Evolutionary conservation across 2,797 vertebrate genomes (phyloP), one percentile per base, ranked within the genome.

Genomic region (Arctocebus calabarensis): DNA sequence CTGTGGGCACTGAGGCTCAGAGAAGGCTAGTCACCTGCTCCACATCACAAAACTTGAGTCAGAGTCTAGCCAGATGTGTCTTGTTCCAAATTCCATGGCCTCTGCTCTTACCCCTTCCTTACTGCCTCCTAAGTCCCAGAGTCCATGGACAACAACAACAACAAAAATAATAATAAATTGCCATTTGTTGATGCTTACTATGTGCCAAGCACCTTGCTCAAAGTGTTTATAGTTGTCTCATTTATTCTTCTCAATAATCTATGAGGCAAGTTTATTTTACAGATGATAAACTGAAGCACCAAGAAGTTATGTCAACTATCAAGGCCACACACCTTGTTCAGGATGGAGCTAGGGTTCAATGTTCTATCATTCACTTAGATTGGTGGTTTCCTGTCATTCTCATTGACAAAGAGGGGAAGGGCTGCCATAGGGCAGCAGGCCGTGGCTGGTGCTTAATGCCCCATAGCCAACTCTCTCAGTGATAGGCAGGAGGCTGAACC

Each of bases 1-100:
- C 45, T 62, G 37, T 68, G 34, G 66, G 87, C 89, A 96, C 91
- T 94, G 79, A 96, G 92, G 61, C 62, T 90, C 82, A 66, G 48
- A 83, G 79, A 48, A 61, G 64, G 37, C 83, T 48, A n/a, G 1
- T 81, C 11, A 84, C 84, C 57, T 86, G 19, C 32, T 86, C 25
- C 4, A 82, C 48, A 32, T 91, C 87, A 84, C 23, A 70, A 78
- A 87, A 75, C 20, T 7, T 64, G 32, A 93, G 48, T 37, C 27
- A 70, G 59, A 68, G 27, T 82, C 73, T 90, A 96, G 93, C 23
- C 52, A 91, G 85, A 29, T 71, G 45, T 29, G 27, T 68, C 83
- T 94, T 88, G 25, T 59, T 59, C 87, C 32, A 37, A 20, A 66
- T 90, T 81, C 90, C 17, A 75, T 34, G 64, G 8, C 25, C 25